These are phyloP conservation scores for Pseudococcus longispinus DNA, from an alignment of 2,888 invertebrate species.

Conservation along the genomic window DNA sequence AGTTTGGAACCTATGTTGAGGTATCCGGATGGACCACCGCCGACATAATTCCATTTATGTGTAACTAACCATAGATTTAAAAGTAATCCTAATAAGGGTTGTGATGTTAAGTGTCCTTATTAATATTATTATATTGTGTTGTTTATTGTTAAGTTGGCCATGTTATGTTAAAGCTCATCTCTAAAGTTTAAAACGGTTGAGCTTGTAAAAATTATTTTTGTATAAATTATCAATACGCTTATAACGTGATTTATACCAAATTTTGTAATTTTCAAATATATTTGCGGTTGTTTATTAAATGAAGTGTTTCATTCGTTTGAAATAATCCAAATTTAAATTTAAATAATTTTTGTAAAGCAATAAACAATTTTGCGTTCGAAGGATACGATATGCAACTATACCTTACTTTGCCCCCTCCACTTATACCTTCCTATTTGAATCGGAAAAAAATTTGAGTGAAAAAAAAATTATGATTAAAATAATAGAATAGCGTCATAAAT, in stretches of 20 bases:
- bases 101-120: constrained; percentile 44
- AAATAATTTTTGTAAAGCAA: no score
- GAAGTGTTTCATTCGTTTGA: neutral
- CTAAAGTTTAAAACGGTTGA: constrained; percentile 28
- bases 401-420: no score
- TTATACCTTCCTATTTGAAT: no score
- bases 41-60: constrained; percentile 69
- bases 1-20: constrained; percentile 87
- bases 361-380: no score
- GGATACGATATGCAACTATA: no score
- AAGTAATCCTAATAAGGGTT: constrained; percentile 22
- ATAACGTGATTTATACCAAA: constrained; percentile 41
- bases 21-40: constrained; percentile 93
- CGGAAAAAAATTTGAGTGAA: no score
- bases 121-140: neutral
- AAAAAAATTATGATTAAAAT: no score
- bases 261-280: constrained; percentile 40
- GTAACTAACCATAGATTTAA: neutral
- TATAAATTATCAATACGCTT: constrained; percentile 40
- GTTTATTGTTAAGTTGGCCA: constrained; percentile 38
- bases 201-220: constrained; percentile 42
- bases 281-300: constrained; percentile 15
- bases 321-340: no score
- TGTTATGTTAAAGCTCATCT: constrained; percentile 41
- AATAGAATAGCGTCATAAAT: no score